Conservation (phyloP, 2,888 invertebrate species). For the Zele albiditarsus region DNA sequence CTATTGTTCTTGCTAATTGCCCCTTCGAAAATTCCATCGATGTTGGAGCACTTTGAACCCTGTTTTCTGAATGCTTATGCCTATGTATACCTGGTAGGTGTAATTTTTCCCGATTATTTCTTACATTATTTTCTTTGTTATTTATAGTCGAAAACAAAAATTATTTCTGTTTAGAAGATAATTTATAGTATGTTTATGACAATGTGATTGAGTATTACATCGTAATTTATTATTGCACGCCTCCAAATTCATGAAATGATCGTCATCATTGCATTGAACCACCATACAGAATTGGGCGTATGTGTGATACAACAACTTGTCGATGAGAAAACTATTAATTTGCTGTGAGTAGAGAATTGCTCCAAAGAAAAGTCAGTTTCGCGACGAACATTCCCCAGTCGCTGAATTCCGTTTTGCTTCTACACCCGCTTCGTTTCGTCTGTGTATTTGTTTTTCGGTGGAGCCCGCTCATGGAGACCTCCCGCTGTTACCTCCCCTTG, state of each 20-base stretch:
- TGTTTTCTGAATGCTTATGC: background rate
- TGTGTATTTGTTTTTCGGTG: conserved; percentile 47
- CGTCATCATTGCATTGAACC: conserved; percentile 18
- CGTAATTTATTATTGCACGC: too few species aligned
- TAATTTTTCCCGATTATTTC: background rate
- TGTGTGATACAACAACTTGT: conserved; percentile 49
- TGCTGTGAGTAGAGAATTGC: conserved; percentile 67
- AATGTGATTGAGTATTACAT: too few species aligned
- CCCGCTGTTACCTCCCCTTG: conserved; percentile 50
- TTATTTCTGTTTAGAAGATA: background rate
- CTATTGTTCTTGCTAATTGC: conserved; percentile 73
- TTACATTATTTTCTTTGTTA: background rate
- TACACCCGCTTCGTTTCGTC: conserved; percentile 37
- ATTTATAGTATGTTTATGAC: too few species aligned
- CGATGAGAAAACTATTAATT: conserved; percentile 69
- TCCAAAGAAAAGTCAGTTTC: conserved; percentile 66
- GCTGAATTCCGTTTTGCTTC: conserved; percentile 35
- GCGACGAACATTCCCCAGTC: conserved; percentile 55
- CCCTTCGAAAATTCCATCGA: conserved; percentile 58
- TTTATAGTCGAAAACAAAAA: conserved; percentile 23
- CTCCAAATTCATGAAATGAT: background rate
- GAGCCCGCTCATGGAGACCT: conserved; percentile 53
- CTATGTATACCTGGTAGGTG: background rate
- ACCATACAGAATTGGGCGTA: background rate
- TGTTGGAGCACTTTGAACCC: background rate